A percentile compares a stretch with the other conserved stretches of the same genome.
phyloP scores from a whole-genome alignment of 2,888 invertebrate genomes.

The Acanthopleura granulata region DNA sequence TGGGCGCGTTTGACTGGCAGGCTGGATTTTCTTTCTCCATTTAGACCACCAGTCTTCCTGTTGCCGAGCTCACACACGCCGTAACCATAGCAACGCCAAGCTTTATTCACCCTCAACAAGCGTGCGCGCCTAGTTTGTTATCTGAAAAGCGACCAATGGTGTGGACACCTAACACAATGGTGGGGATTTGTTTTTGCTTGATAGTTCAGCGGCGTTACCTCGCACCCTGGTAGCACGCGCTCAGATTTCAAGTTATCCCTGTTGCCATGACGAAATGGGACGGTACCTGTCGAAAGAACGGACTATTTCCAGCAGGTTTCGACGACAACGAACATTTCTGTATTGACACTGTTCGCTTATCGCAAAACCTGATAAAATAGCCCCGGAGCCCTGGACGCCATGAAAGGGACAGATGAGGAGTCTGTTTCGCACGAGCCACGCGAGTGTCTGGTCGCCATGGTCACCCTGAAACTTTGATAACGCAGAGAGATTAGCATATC shows the following conservation, averaged over 20 bases:
- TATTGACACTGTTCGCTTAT: conserved; percentile 46
- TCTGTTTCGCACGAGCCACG: neutral
- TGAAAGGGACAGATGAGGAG: neutral
- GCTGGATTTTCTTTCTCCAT: no score
- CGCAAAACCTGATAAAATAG: conserved; percentile 57
- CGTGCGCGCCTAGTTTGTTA: neutral
- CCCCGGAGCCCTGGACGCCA: conserved; percentile 1
- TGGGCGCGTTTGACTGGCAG: no score
- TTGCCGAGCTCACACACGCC: neutral
- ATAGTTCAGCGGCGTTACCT: neutral
- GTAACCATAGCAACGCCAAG: conserved; percentile 4
- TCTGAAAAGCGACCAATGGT: neutral
- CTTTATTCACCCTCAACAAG: neutral
- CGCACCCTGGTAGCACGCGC: neutral
- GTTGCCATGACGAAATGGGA: neutral
- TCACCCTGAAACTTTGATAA: neutral
- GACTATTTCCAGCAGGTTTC: conserved; percentile 59
- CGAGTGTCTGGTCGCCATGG: neutral
- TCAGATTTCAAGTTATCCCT: neutral
- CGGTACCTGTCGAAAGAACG: conserved; percentile 5
- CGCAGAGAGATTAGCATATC: no score
- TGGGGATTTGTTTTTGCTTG: conserved; percentile 4
- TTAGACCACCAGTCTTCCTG: neutral
- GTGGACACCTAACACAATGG: neutral
- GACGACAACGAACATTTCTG: conserved; percentile 56